A percentile compares a stretch with the other conserved stretches of the same genome.
phyloP scores from a whole-genome alignment of 2,888 invertebrate species.

The Argyra leucocephala region DNA sequence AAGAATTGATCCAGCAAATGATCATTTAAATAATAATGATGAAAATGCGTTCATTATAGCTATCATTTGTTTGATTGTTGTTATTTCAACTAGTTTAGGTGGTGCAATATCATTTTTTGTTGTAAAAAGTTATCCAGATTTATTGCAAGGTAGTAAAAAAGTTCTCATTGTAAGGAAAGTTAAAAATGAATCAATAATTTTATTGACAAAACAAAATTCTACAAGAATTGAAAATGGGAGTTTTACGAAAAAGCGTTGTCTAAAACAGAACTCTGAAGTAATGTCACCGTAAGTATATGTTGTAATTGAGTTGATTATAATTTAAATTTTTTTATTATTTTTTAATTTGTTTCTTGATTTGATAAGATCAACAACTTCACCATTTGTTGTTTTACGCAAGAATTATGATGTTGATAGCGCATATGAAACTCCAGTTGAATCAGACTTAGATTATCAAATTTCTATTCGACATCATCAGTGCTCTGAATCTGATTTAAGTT shows the following conservation, averaged over 20 bases:
- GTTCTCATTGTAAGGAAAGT: slow-evolving; percentile 33
- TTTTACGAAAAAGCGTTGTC: no score
- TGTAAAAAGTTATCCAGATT: slow-evolving; percentile 33
- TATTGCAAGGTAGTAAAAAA: slow-evolving; percentile 35
- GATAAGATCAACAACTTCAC: neutral
- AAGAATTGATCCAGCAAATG: accelerated
- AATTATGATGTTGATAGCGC: slow-evolving; percentile 2
- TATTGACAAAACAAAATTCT: no score
- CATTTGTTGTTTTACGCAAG: neutral
- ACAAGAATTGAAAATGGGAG: no score
- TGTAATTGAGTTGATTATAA: no score
- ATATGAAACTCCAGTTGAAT: slow-evolving; percentile 9
- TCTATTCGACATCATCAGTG: neutral
- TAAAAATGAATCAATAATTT: slow-evolving; percentile 19
- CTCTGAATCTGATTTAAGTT: neutral
- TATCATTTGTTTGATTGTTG: slow-evolving; percentile 32
- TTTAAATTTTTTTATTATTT: no score
- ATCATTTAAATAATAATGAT: slow-evolving; percentile 24
- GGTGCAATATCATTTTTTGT: slow-evolving; percentile 32
- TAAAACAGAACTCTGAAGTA: no score
- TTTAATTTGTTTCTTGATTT: no score
- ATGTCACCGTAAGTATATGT: no score
- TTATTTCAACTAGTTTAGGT: slow-evolving; percentile 30
- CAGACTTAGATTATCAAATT: neutral
- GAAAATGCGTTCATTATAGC: slow-evolving; percentile 33